Evolutionary conservation across 2,113 vertebrate species (phyloP).

Genomic region (Bucco capensis): DNA sequence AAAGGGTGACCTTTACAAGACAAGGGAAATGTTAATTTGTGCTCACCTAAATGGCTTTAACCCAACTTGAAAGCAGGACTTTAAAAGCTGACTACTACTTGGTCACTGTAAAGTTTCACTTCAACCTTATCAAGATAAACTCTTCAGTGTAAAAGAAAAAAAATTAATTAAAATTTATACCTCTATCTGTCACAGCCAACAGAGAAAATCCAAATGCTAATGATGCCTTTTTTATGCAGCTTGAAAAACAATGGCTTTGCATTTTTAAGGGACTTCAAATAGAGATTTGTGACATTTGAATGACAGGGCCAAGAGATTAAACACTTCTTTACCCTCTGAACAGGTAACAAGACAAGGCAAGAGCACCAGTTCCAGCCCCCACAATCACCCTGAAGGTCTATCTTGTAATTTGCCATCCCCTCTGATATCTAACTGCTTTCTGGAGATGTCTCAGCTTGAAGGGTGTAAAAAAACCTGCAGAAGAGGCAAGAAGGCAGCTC

Average conservation of each 20-base stretch:
- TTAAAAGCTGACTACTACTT: not conserved
- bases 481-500: not conserved
- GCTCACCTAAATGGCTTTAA: slow-evolving; percentile 27
- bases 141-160: not conserved
- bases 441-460: not conserved
- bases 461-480: not conserved
- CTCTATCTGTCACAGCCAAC: not conserved
- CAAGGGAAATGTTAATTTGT: slow-evolving; percentile 47
- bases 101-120: not conserved
- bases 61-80: not conserved
- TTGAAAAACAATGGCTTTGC: not conserved
- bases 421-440: not conserved
- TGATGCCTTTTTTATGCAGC: not conserved
- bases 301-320: slow-evolving; percentile 49
- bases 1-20: slow-evolving; percentile 49
- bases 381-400: not conserved
- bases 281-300: not conserved
- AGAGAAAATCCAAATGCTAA: not conserved
- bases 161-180: not conserved
- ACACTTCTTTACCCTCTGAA: not conserved
- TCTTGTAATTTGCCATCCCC: not conserved
- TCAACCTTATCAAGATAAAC: not conserved
- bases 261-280: not conserved
- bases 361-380: not conserved
- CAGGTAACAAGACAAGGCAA: not conserved